Conservation (phyloP, 2,113 vertebrate genomes). For the Boleophthalmus pectinirostris region DNA sequence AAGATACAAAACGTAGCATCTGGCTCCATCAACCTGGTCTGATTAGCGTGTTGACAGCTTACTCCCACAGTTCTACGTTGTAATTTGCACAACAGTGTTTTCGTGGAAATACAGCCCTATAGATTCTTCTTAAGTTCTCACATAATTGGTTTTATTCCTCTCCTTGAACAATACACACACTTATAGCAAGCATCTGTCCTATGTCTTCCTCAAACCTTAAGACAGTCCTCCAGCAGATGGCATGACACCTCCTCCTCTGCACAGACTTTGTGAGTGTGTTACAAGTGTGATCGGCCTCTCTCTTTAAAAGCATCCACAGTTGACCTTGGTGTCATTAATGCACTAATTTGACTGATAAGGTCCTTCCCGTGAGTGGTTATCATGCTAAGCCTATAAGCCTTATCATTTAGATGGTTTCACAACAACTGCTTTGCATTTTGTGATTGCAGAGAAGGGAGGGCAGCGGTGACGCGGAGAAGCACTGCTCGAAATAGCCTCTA, state of each 20-base stretch:
- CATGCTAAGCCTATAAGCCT: slow-evolving; percentile 37
- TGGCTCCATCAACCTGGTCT: neutral
- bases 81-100: neutral
- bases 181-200: neutral
- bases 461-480: slow-evolving; percentile 14
- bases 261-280: slow-evolving; percentile 21
- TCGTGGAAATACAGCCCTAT: neutral
- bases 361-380: slow-evolving; percentile 10
- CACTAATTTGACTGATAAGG: slow-evolving; percentile 61
- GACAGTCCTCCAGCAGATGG: slow-evolving; percentile 12
- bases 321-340: slow-evolving; percentile 57
- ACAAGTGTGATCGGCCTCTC: slow-evolving; percentile 40
- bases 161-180: neutral
- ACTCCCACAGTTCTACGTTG: neutral
- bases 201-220: slow-evolving; percentile 1
- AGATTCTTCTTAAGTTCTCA: neutral
- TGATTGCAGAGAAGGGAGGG: slow-evolving; percentile 7
- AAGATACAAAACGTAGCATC: neutral
- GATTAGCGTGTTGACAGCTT: neutral
- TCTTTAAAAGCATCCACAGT: slow-evolving; percentile 43
- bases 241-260: slow-evolving; percentile 30
- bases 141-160: neutral
- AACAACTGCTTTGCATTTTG: slow-evolving; percentile 10
- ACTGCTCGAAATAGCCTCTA: slow-evolving; percentile 38
- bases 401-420: slow-evolving; percentile 49